Evolutionary conservation across 2,113 vertebrate genomes (phyloP).

Genomic region (Peucedramus taeniatus): DNA sequence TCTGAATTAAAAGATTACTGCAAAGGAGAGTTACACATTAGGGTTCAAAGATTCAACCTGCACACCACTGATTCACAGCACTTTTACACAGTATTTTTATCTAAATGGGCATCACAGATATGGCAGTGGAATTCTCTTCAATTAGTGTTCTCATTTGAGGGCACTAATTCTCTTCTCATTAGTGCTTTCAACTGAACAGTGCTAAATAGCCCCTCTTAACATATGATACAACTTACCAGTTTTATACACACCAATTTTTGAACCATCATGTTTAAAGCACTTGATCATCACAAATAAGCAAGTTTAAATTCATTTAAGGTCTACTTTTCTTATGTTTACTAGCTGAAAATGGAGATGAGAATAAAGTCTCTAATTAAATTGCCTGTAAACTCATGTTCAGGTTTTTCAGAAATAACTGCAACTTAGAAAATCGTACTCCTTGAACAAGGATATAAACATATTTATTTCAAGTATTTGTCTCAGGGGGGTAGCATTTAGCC

Average conservation of each 20-base stretch:
- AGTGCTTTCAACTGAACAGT: background rate
- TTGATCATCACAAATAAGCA: background rate
- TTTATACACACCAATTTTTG: background rate
- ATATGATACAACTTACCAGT: background rate
- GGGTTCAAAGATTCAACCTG: background rate
- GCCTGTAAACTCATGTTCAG: background rate
- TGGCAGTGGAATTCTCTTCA: background rate
- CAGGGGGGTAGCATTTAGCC: background rate
- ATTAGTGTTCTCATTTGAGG: background rate
- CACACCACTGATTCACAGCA: background rate
- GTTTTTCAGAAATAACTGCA: background rate
- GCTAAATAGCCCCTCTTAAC: background rate
- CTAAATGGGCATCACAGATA: background rate
- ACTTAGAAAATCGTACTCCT: background rate
- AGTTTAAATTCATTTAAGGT: background rate
- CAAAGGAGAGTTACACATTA: background rate
- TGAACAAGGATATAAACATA: background rate
- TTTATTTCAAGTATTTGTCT: background rate
- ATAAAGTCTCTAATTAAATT: background rate
- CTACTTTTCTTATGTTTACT: background rate
- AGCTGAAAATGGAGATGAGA: background rate
- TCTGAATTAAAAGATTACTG: background rate
- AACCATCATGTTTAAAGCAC: background rate
- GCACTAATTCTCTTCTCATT: no score
- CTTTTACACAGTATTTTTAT: background rate